These are phyloP conservation scores for Anabacerthia variegaticeps DNA, from an alignment of 2,797 vertebrate species.

Conservation along the genomic window DNA sequence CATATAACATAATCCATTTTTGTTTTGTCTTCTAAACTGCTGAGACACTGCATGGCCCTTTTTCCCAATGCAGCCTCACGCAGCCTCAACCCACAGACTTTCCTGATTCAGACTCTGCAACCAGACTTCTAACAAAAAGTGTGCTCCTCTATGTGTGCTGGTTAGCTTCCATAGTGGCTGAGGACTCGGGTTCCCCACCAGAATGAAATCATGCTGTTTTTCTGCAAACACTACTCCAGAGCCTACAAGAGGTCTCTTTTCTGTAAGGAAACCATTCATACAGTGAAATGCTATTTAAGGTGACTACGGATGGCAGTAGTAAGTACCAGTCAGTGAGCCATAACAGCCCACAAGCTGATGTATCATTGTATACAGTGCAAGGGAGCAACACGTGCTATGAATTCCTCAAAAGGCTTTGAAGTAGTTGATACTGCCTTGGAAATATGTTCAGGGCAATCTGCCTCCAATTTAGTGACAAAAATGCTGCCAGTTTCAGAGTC, in stretches of 20 bases:
- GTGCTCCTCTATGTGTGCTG: neutral
- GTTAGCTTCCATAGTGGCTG: neutral
- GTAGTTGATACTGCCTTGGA: neutral
- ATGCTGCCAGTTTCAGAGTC: neutral
- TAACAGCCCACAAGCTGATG: neutral
- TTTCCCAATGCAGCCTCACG: neutral
- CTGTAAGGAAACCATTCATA: neutral
- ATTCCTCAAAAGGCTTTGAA: neutral
- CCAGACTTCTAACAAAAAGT: neutral
- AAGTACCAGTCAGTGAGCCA: neutral
- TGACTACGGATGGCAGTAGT: neutral
- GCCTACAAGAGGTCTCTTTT: neutral
- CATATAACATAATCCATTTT: neutral
- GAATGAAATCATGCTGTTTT: neutral
- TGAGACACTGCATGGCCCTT: neutral
- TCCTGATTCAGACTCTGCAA: neutral
- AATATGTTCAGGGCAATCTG: neutral
- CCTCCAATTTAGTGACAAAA: neutral
- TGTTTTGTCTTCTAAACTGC: neutral
- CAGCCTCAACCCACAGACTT: neutral
- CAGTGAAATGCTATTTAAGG: neutral
- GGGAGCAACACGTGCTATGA: neutral
- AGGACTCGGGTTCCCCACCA: neutral
- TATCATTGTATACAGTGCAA: neutral
- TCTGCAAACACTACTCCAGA: neutral